Evolutionary conservation across 1,140 invertebrate genomes (phyloP).

Genomic region (Meloidogyne exigua): DNA sequence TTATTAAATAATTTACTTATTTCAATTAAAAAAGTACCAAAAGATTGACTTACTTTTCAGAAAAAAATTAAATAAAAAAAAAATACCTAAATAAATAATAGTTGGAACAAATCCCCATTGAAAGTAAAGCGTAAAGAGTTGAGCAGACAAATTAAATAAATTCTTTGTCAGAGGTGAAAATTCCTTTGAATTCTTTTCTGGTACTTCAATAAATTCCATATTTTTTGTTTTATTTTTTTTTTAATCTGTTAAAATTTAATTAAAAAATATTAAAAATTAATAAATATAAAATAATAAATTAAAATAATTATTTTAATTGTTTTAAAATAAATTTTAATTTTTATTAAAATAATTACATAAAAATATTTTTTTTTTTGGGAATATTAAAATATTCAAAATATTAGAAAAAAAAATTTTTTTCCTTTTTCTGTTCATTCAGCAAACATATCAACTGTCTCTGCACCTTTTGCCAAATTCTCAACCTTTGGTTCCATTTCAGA

Average conservation of each 20-base stretch:
- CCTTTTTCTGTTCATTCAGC: constrained; percentile 1
- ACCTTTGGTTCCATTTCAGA: constrained; percentile 6
- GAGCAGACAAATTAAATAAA: neutral
- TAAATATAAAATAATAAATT: neutral
- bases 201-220: neutral
- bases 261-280: neutral
- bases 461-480: constrained; percentile 13
- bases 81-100: constrained; percentile 27
- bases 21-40: no score
- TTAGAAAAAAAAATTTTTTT: neutral
- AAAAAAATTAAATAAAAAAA: constrained; percentile 12
- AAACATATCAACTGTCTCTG: constrained; percentile 21
- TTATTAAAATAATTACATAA: no score
- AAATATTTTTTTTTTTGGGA: neutral
- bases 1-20: neutral
- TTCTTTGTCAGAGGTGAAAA: neutral
- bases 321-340: neutral
- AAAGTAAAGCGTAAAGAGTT: constrained; percentile 12
- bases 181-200: neutral
- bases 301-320: neutral
- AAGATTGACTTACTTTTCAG: no score
- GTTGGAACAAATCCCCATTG: constrained; percentile 32
- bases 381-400: neutral
- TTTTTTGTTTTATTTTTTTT: neutral
- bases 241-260: constrained; percentile 7